These are phyloP conservation scores for Ypsolopha scabrella DNA, from an alignment of 2,888 invertebrate genomes.

Conservation along the genomic window DNA sequence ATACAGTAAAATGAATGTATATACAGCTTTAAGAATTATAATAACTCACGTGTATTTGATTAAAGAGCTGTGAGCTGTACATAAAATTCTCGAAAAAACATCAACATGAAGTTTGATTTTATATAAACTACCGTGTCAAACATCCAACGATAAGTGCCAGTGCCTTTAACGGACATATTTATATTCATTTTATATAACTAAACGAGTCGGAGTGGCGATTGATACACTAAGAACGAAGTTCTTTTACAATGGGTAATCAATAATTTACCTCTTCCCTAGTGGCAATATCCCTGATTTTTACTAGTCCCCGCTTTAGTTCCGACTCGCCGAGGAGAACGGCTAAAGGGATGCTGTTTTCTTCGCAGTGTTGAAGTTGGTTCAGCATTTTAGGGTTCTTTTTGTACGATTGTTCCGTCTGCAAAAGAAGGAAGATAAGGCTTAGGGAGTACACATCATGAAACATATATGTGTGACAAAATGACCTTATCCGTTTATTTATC, in stretches of 20 bases:
- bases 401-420: constrained; percentile 92
- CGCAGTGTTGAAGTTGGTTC: constrained; percentile 95
- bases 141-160: neutral
- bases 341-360: constrained; percentile 91
- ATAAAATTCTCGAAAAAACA: too few relatives aligned
- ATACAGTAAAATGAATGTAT: too few relatives aligned
- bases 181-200: neutral
- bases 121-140: neutral
- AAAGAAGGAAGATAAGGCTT: constrained; percentile 11
- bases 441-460: too few relatives aligned
- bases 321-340: constrained; percentile 93
- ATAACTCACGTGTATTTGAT: too few relatives aligned
- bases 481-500: too few relatives aligned
- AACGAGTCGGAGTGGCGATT: neutral
- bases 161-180: neutral
- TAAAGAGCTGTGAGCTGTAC: too few relatives aligned
- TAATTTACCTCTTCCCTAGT: constrained; percentile 36
- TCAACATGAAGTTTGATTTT: too few relatives aligned
- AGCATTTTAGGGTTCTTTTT: constrained; percentile 96
- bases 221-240: neutral
- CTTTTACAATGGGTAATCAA: too few relatives aligned
- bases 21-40: too few relatives aligned
- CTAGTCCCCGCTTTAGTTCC: constrained; percentile 88
- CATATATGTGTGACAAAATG: too few relatives aligned
- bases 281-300: constrained; percentile 80